Evolutionary conservation across 2,797 vertebrate species (phyloP).

Genomic region (Melanotaenia pygmaea): DNA sequence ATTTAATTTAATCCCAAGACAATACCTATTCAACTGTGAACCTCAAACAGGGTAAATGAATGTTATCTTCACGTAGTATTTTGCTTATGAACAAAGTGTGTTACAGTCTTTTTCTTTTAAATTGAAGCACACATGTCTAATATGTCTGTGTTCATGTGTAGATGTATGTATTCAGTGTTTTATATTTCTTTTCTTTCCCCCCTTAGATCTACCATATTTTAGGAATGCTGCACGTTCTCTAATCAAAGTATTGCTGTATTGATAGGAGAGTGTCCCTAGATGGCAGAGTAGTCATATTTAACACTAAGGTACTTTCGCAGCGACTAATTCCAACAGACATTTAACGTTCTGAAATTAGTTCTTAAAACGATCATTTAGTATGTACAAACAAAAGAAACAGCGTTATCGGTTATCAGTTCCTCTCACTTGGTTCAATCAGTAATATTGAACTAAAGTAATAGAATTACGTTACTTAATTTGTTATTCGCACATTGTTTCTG

Average conservation of each 20-base stretch:
- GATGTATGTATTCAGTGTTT: background rate
- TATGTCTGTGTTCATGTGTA: background rate
- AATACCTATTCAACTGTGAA: background rate
- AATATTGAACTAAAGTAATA: background rate
- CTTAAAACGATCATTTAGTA: background rate
- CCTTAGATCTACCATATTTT: background rate
- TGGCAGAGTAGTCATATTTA: constrained; percentile 37
- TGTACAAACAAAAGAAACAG: background rate
- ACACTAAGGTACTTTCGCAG: background rate
- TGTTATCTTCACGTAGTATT: background rate
- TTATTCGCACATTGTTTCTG: background rate
- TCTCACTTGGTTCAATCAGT: background rate
- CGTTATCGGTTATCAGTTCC: background rate
- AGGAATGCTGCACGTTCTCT: background rate
- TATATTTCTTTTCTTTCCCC: background rate
- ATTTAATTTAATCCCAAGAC: background rate
- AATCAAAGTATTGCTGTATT: constrained; percentile 33
- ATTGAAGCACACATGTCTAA: background rate
- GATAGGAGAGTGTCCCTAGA: constrained; percentile 40
- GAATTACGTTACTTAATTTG: background rate
- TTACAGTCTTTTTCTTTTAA: background rate
- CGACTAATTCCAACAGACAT: background rate
- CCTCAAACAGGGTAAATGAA: background rate
- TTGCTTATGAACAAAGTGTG: background rate
- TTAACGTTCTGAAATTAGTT: background rate